Evolutionary conservation across 2,113 vertebrate species (phyloP).

Genomic region (Motacilla alba): DNA sequence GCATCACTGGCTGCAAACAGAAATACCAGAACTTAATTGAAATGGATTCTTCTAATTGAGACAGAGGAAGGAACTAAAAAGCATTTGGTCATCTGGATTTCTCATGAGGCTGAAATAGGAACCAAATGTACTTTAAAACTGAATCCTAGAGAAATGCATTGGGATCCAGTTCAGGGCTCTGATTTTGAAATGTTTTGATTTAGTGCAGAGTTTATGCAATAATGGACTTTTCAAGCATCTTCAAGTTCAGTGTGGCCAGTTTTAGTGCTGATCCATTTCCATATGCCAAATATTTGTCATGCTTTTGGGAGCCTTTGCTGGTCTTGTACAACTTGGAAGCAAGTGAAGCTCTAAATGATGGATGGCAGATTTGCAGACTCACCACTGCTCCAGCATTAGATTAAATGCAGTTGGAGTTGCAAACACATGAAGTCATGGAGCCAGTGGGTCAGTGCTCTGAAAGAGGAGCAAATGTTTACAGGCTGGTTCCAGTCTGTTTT

Average conservation of each 20-base stretch:
- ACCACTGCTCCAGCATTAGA: background rate
- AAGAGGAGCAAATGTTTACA: conserved; percentile 59
- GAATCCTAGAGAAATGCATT: background rate
- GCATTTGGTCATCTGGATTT: conserved; percentile 17
- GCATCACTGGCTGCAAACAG: background rate
- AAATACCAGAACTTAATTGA: background rate
- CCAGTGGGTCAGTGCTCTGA: conserved; percentile 47
- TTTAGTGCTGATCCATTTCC: background rate
- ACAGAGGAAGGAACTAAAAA: conserved; percentile 38
- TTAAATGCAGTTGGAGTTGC: conserved; percentile 39
- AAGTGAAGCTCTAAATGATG: background rate
- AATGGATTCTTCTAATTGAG: conserved; percentile 16
- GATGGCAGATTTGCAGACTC: conserved; percentile 42
- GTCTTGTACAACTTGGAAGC: background rate
- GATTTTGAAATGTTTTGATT: background rate
- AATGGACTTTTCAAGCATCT: background rate
- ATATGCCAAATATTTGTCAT: conserved; percentile 25
- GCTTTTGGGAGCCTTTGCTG: conserved; percentile 6
- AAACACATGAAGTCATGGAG: conserved; percentile 62
- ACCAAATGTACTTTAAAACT: background rate
- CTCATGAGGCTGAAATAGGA: conserved; percentile 22
- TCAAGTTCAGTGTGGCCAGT: background rate
- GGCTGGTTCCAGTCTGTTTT: conserved; percentile 46
- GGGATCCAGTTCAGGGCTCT: background rate
- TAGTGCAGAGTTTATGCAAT: background rate